Percentiles rank a stretch among this genome's conserved stretches.
Conservation (phyloP, 1,140 invertebrate genomes). For the Mycetomoellerius zeteki region DNA sequence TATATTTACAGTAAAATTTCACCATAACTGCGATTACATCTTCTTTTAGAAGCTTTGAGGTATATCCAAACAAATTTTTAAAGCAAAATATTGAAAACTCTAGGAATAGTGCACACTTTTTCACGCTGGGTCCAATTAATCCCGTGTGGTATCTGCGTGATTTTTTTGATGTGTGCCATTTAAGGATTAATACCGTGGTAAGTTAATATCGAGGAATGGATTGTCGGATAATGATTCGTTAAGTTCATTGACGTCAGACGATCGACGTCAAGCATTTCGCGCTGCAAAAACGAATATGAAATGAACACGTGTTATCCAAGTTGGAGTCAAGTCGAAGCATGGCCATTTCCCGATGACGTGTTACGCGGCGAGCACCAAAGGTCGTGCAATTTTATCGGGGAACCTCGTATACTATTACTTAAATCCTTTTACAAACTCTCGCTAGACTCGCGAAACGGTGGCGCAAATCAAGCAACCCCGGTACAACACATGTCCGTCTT, state of each 20-base stretch:
- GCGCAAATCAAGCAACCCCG: slow-evolving; percentile 70
- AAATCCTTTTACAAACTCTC: slow-evolving; percentile 51
- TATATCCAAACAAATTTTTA: no score
- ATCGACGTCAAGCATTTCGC: slow-evolving; percentile 8
- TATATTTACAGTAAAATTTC: no score
- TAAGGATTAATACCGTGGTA: background rate
- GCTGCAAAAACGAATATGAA: slow-evolving; percentile 18
- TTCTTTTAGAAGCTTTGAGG: no score
- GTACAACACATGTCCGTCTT: slow-evolving; percentile 63
- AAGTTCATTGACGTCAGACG: slow-evolving; percentile 39
- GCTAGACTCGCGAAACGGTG: slow-evolving; percentile 49
- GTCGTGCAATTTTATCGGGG: slow-evolving; percentile 23
- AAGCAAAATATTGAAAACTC: no score
- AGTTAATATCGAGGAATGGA: background rate
- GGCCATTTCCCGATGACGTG: slow-evolving; percentile 32
- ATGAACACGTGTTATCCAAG: slow-evolving; percentile 28
- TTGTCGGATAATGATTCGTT: background rate
- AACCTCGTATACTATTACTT: background rate
- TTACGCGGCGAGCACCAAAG: slow-evolving; percentile 44
- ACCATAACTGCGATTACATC: no score
- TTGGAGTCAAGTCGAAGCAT: background rate
- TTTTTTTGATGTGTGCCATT: no score
- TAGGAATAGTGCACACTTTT: no score
- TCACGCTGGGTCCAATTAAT: no score
- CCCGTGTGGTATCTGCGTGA: no score